Percentiles rank a stretch among this genome's conserved stretches.
Evolutionary conservation across 2,888 invertebrate species (phyloP).

Genomic region (Alentia gelatinosa): DNA sequence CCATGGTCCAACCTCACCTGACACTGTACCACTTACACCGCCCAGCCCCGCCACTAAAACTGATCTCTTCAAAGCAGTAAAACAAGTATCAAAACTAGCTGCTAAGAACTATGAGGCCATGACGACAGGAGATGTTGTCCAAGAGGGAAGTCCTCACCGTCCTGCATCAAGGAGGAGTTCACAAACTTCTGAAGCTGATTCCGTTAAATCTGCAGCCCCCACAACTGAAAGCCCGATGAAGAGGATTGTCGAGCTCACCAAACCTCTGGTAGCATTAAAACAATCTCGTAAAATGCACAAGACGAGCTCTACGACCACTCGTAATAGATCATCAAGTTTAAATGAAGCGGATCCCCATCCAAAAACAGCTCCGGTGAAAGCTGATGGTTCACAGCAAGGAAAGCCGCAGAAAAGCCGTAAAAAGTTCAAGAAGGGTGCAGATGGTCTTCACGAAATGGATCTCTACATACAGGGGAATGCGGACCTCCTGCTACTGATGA

Average conservation of each 20-base stretch:
- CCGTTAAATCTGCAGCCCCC: neutral
- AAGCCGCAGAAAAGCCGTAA: neutral
- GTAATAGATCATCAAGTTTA: too few species aligned
- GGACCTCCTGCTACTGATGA: constrained; percentile 71
- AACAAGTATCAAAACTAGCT: neutral
- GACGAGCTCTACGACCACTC: too few species aligned
- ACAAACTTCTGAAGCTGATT: neutral
- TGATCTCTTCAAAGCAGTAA: constrained; percentile 12
- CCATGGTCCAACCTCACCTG: too few species aligned
- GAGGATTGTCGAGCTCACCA: neutral
- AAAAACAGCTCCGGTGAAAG: neutral
- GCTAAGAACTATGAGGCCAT: neutral
- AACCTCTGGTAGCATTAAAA: neutral
- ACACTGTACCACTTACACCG: neutral
- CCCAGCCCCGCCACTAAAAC: neutral
- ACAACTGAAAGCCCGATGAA: neutral
- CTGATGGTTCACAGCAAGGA: neutral
- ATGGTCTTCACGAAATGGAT: constrained; percentile 67
- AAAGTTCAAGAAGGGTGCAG: neutral
- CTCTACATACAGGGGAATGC: constrained; percentile 75
- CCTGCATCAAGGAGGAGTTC: neutral
- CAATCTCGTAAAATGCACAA: neutral
- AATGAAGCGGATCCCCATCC: too few species aligned
- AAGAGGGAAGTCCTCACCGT: neutral
- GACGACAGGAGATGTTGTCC: neutral